Percentiles rank a stretch among this genome's conserved stretches.
These are phyloP conservation scores for Megalonaias nervosa DNA, from an alignment of 1,140 invertebrate species.

Conservation along the genomic window DNA sequence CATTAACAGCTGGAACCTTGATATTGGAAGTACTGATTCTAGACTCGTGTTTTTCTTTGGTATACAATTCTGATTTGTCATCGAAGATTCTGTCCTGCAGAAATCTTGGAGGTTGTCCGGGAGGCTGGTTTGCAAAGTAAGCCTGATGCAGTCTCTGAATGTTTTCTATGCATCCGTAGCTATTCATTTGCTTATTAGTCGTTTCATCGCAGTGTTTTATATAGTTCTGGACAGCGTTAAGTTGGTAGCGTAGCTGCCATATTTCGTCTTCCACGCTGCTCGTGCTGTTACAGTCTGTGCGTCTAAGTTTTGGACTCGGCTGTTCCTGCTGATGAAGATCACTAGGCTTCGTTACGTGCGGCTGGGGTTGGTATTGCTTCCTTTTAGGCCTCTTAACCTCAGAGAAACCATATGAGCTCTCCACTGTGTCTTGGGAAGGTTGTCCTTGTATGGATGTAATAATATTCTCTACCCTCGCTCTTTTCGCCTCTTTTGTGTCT, in stretches of 20 bases:
- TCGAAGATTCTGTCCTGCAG: too few relatives aligned
- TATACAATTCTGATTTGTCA: too few relatives aligned
- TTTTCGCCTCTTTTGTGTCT: constrained; percentile 81
- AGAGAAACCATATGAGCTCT: constrained; percentile 32
- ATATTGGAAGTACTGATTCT: not conserved
- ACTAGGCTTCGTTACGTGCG: constrained; percentile 78
- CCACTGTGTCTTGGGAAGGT: constrained; percentile 73
- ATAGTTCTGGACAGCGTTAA: constrained; percentile 93
- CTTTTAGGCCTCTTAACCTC: constrained; percentile 92
- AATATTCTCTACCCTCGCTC: constrained; percentile 94
- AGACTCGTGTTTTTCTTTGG: not conserved
- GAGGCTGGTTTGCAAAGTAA: constrained; percentile 28
- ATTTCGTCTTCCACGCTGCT: constrained; percentile 87
- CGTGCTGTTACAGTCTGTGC: constrained; percentile 76
- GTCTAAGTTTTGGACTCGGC: constrained; percentile 73
- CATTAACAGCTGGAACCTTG: not conserved
- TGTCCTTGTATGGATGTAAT: constrained; percentile 92
- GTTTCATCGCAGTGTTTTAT: constrained; percentile 85
- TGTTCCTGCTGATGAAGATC: constrained; percentile 36
- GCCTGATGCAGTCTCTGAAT: constrained; percentile 34
- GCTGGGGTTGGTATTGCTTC: constrained; percentile 97
- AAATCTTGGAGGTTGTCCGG: not conserved
- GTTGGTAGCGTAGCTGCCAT: constrained; percentile 88
- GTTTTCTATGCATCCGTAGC: constrained; percentile 33
- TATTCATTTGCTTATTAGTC: constrained; percentile 62